Evolutionary conservation across 2,797 vertebrate species (phyloP).

Genomic region (Sebastes elongatus): DNA sequence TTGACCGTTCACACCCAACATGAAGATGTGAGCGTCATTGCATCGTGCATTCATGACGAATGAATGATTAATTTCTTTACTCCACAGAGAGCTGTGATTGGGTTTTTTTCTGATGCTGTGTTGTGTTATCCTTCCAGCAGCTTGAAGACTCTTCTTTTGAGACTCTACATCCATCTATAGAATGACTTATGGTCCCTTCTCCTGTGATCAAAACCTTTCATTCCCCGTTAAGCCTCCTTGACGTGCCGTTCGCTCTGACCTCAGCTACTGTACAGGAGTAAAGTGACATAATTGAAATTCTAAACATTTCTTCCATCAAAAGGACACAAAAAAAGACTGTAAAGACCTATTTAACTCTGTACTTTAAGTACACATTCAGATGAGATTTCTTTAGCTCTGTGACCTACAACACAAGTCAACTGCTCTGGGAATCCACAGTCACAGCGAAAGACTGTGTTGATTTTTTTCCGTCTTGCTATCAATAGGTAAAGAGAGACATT

Average conservation of each 20-base stretch:
- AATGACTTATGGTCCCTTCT: constrained; percentile 35
- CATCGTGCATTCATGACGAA: not conserved
- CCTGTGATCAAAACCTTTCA: constrained; percentile 34
- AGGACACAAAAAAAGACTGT: not conserved
- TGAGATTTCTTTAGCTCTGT: not conserved
- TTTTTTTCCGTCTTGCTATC: not conserved
- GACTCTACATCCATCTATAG: constrained; percentile 19
- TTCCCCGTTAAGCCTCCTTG: constrained; percentile 15
- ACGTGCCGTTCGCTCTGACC: not conserved
- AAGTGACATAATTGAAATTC: not conserved
- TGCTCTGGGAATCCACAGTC: not conserved
- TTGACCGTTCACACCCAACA: not conserved
- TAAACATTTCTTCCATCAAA: not conserved
- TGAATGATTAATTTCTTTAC: constrained; percentile 23
- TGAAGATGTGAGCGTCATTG: not conserved
- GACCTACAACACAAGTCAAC: not conserved
- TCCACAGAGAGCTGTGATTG: constrained; percentile 12
- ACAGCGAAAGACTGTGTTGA: not conserved
- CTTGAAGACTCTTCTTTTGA: constrained; percentile 17
- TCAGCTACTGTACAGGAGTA: not conserved
- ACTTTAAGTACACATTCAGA: not conserved
- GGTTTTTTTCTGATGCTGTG: constrained; percentile 8
- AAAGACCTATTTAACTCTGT: not conserved
- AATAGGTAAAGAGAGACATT: not conserved
- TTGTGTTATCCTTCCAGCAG: constrained; percentile 3